Base-by-base conservation (phyloP, 2,113 vertebrate species). In the Melospiza melodia region DNA sequence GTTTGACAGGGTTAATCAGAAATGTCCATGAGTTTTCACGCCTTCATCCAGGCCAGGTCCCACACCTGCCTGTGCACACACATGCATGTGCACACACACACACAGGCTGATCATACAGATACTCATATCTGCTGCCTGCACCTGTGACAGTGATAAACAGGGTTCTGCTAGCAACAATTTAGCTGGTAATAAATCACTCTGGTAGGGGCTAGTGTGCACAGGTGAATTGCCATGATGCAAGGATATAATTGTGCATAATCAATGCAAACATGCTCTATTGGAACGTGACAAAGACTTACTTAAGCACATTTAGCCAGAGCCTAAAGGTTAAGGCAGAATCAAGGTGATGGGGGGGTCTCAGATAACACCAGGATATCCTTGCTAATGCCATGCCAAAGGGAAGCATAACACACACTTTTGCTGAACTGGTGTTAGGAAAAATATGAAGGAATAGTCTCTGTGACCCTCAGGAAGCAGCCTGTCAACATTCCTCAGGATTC, bases 91-190 rank as follows among this genome's bases (percentile, higher is more conserved):
- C 4, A 2, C 49, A 5, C 37, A 37, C 37, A 27, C 48, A 55
- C 14, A 19, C 1, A 16, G 31, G 35, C 65, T 65, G 71, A 96
- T 94, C 93, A 67, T 84, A 96, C 87, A 88, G 87, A 91, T 83
- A 73, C 74, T 97, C 92, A 86, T 96, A 96, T 91, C 91, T 93
- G 79, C 87, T 86, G 19, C 87, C 83, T 80, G 75, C 72, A 92
- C 23, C 49, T 92, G 86, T 97, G 98, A 97, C 97, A 97, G 74
- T 97, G 96, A 98, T 93, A 96, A 98, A 98, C 92, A 96, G 82
- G 90, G 77, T 95, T 96, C 59, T 96, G 95, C 83, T 97, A 87
- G 76, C 84, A 98, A 96, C 94, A 96, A 93, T 97, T 97, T 87
- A 95, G 77, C 48, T 69, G 49, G 87, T 91, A 97, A 98, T 98